Base-by-base conservation (phyloP, 2,797 vertebrate species). In the Staurois parvus region DNA sequence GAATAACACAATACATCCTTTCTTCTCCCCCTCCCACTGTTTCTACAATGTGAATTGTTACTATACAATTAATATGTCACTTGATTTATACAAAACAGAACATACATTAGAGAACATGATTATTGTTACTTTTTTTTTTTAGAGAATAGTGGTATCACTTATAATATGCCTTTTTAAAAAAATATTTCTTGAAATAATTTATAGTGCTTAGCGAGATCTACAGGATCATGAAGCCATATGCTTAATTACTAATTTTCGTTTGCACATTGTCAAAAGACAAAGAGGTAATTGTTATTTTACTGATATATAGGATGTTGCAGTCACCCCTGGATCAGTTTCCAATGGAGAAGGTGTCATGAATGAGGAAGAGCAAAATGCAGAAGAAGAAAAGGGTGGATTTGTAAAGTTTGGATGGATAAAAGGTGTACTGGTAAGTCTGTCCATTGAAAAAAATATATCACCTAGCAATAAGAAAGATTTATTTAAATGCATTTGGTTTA, bases 401-500 rank as follows among this genome's bases (percentile, higher is more conserved):
- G 93, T 98, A 84, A 99, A 98, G 92, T 99, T 99, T 0, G 98
- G 98, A 91, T 99, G 98, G 98, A 96, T 99, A 91, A 97, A 96
- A 90, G 98, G 98, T 59, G 98, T 99, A 89, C 94, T 99, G 98
- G 98, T 99, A 92, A 98, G 97, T 92, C 88, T 87, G 26, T 7
- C 21, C n/a, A 29, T 9, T n/a, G 1, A 48, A 42, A 74, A 9
- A 74, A 9, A 72, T 24, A 70, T n/a, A 21, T 24, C n/a, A 9
- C 7, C 52, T 59, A 24, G 19, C 19, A 24, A 59, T 6, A 59
- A 9, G 21, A 2, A n/a, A 59, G 6, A 24, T 59, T 5, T n/a
- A 24, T 9, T 59, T 21, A 24, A 59, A 24, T 59, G 52, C 52
- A 24, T 56, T 19, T 56, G 1, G 19, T 24, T 24, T 21, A 3